These are phyloP conservation scores for Panagrolaimus sp. DNA, from an alignment of 1,140 invertebrate genomes.

Conservation along the genomic window DNA sequence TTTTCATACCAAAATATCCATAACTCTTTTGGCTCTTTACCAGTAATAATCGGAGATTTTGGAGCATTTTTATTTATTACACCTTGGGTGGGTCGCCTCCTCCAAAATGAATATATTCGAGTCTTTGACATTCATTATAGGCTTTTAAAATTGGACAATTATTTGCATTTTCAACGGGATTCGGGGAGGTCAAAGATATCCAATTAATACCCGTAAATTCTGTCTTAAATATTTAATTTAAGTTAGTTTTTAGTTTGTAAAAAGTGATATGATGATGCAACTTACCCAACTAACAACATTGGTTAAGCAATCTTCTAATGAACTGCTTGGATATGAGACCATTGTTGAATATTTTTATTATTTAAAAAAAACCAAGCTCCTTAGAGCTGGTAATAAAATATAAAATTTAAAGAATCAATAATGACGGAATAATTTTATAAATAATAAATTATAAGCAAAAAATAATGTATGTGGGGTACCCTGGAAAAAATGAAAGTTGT, in stretches of 20 bases:
- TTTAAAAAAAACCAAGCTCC: no score
- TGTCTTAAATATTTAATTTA: conserved; percentile 32
- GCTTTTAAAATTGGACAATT: conserved; percentile 42
- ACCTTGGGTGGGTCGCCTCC: conserved; percentile 20
- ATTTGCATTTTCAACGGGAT: conserved; percentile 10
- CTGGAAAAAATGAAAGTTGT: no score
- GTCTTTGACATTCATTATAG: background rate
- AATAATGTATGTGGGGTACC: no score
- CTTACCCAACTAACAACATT: conserved; percentile 37
- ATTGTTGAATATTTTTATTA: background rate
- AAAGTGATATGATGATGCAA: conserved; percentile 22
- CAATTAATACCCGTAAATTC: conserved; percentile 46
- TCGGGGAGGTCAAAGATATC: conserved; percentile 29
- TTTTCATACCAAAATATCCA: conserved; percentile 45
- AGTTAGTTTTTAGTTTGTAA: background rate
- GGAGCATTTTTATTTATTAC: conserved; percentile 19
- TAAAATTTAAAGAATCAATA: no score
- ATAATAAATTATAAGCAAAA: no score
- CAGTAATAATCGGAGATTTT: conserved; percentile 12
- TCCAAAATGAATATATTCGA: conserved; percentile 17
- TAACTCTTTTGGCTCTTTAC: conserved; percentile 39
- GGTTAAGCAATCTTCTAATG: conserved; percentile 39
- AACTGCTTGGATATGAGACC: background rate
- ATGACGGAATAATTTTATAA: no score
- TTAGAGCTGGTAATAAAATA: no score